Evolutionary conservation across 2,888 invertebrate genomes (phyloP).

Genomic region (Drosophila tanythrix): DNA sequence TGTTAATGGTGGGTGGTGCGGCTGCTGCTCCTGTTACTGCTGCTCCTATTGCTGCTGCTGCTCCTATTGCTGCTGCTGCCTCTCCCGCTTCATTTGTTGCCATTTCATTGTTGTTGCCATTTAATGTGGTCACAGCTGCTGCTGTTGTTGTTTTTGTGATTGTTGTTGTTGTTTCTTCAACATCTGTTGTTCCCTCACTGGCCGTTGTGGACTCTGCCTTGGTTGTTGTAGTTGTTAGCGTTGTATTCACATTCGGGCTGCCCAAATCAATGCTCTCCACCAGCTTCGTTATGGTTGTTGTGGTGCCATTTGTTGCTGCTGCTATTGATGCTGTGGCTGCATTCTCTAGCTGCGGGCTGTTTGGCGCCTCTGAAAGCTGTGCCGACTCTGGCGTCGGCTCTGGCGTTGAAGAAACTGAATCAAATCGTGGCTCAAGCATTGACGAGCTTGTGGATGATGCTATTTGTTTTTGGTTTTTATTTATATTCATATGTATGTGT

Average conservation of each 20-base stretch:
- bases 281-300: conserved; percentile 50
- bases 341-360: conserved; percentile 43
- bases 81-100: conserved; percentile 56
- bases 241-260: conserved; percentile 81
- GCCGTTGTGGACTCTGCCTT: conserved; percentile 41
- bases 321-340: conserved; percentile 30
- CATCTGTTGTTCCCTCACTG: conserved; percentile 12
- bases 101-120: conserved; percentile 56
- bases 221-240: conserved; percentile 48
- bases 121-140: conserved; percentile 53
- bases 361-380: conserved; percentile 49
- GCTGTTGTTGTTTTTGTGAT: conserved; percentile 36
- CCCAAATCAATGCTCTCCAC: conserved; percentile 61
- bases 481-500: conserved; percentile 36
- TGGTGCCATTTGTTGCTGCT: conserved; percentile 50
- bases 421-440: conserved; percentile 83
- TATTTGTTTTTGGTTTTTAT: conserved; percentile 63
- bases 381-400: conserved; percentile 80
- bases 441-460: conserved; percentile 84
- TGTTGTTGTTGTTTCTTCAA: conserved; percentile 23
- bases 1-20: conserved; percentile 8
- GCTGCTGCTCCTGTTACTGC: conserved; percentile 29
- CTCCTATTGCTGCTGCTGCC: conserved; percentile 57
- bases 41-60: conserved; percentile 18
- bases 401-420: conserved; percentile 84